phyloP scores from a whole-genome alignment of 1,140 invertebrate species.

The Ladona fulva region DNA sequence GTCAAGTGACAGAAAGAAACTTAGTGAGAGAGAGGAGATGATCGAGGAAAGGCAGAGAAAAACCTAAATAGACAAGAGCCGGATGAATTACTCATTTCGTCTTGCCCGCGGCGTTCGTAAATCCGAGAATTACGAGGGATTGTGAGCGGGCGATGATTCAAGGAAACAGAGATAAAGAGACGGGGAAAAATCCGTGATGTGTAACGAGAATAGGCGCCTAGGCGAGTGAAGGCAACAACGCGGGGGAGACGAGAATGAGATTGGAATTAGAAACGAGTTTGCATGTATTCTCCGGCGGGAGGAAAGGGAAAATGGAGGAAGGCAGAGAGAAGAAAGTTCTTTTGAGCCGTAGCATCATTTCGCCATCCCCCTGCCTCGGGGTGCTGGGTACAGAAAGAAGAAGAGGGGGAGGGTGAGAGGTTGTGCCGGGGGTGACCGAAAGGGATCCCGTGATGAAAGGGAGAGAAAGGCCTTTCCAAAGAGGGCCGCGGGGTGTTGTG shows the following conservation, averaged over 20 bases:
- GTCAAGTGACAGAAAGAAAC: too few species aligned
- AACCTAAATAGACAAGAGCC: too few species aligned
- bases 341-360: not conserved
- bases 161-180: not conserved
- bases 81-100: too few species aligned
- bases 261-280: constrained; percentile 6
- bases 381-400: not conserved
- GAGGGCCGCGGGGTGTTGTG: not conserved
- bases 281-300: not conserved
- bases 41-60: too few species aligned
- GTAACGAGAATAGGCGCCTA: not conserved
- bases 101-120: too few species aligned
- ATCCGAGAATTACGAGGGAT: too few species aligned
- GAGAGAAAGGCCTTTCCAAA: not conserved
- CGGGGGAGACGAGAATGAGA: not conserved
- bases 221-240: too few species aligned
- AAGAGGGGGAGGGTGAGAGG: not conserved
- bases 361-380: not conserved
- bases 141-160: not conserved
- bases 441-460: too few species aligned
- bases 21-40: too few species aligned
- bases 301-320: not conserved
- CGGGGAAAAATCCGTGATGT: not conserved
- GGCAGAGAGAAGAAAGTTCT: not conserved
- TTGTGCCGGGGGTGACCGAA: not conserved